Base-by-base conservation (phyloP, 2,797 vertebrate species). In the Phoebastria nigripes region DNA sequence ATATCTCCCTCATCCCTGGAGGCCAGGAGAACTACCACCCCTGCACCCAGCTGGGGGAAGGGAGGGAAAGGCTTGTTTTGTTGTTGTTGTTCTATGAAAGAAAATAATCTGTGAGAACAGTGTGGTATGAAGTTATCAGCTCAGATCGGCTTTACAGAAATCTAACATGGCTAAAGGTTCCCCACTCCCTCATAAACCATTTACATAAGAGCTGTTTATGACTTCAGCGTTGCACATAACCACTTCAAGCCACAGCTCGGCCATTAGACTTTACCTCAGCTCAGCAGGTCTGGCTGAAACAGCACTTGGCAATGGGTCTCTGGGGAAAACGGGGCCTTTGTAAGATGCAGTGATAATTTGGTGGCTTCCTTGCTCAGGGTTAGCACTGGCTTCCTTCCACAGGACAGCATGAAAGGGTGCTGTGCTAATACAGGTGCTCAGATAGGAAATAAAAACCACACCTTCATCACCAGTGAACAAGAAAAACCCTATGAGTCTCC, bases 181-280 rank as follows among this genome's bases (percentile, higher is more conserved):
- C 80, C n/a, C 37, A 79, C 88, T 94, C 82, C 85, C 77, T 90
- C 85, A 87, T 93, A 94, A 94, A 91, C 65, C 76, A 87, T 96
- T 95, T 97, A 79, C 85, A 94, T 96, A 94, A 97, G 89, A 93
- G 66, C 72, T 94, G 94, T 96, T 96, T 94, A 93, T 96, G 89
- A 91, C 46, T 93, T 88, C 85, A 69, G 56, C 59, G 83, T 44
- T 94, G 58, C 89, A 66, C 72, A 77, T 65, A 96, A 94, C 84
- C 92, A 93, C 82, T 93, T 92, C 71, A 96, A 93, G 79, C 56
- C 80, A 44, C 49, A 72, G n/a, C 29, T 91, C 87, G 81, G 42
- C 56, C 65, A 56, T 81, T 56, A 85, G 52, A 65, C 59, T 69
- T 85, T 61, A 93, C 82, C 72, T 96, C 82, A 87, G 41, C 79